Base-by-base conservation (phyloP, 2,113 vertebrate genomes). In the Silurus asotus region DNA sequence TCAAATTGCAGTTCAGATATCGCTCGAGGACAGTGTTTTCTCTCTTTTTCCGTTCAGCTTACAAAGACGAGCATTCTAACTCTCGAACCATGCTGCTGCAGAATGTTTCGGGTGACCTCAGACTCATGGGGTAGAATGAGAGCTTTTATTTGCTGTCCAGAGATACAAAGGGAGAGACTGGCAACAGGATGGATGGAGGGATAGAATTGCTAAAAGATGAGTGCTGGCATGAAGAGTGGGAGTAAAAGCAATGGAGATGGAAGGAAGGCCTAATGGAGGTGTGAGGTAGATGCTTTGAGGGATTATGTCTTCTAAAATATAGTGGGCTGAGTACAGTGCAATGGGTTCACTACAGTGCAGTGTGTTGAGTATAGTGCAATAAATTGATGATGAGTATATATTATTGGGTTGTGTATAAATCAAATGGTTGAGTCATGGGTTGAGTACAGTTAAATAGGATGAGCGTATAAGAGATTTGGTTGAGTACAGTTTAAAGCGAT, bases 11-110 rank as follows among this genome's bases (percentile, higher is more conserved):
- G 87, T 70, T 72, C 67, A 81, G 75, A 64, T 75, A 84, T 84
- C 6, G 14, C 48, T 77, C 0, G n/a, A 62, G 55, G 67, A 74
- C 55, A 84, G 67, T 45, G 19, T 56, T 84, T 49, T 62, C 77
- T 87, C 59, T 61, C 51, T 59, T 59, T 53, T 84, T 69, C 37
- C 17, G 1, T 58, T 80, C 17, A 28, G 28, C 4, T n/a, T 23
- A 87, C 86, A 87, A 87, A 87, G 83, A 53, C 82, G 49, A 59
- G 59, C 82, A 89, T 89, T 89, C 82, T 89, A 8, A 76, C 55
- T 49, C 53, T n/a, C 51, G 28, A 80, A 58, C 77, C 56, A 45
- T 81, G 80, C 49, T 5, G 61, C 53, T 76, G 69, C 49, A 82
- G 75, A 83, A 67, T 67, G 84, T 84, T 89, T 51, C 15, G 37